A percentile compares a stretch with the other conserved stretches of the same genome.
phyloP scores from a whole-genome alignment of 2,797 vertebrate species.

The Ispidina picta region DNA sequence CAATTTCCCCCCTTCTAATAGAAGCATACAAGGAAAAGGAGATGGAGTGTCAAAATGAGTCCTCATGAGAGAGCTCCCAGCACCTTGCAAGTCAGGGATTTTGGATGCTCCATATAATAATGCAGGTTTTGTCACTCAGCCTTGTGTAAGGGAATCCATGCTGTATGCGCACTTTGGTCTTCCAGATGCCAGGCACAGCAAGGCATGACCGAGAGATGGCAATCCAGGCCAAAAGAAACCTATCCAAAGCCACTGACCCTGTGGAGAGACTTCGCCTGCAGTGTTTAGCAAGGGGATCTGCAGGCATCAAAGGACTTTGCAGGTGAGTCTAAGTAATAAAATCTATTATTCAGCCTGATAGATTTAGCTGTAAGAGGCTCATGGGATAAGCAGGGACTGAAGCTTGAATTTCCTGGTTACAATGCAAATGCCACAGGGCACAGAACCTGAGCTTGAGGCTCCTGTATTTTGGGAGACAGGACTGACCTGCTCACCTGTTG shows the following conservation, averaged over 20 bases:
- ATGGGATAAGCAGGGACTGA: not conserved
- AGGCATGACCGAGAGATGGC: conserved; percentile 90
- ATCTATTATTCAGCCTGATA: not conserved
- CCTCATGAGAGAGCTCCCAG: not conserved
- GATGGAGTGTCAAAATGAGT: not conserved
- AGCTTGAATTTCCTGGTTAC: not conserved
- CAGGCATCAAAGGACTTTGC: conserved; percentile 94
- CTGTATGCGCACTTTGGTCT: not conserved
- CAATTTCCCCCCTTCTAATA: not conserved
- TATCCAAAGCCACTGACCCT: conserved; percentile 80
- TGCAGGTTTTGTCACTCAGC: not conserved
- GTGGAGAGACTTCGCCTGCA: conserved; percentile 88
- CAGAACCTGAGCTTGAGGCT: not conserved
- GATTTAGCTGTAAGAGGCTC: not conserved
- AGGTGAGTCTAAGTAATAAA: conserved; percentile 76
- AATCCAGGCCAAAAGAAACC: conserved; percentile 79
- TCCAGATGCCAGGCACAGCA: conserved; percentile 89
- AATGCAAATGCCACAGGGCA: not conserved
- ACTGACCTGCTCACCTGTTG: not conserved
- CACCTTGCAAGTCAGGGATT: not conserved
- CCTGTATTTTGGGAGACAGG: not conserved
- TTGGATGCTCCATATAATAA: not conserved
- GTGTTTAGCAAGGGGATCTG: conserved; percentile 87
- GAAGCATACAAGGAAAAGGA: not conserved
- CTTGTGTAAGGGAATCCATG: not conserved